Evolutionary conservation across 2,113 vertebrate species (phyloP).

Genomic region (Bubo scandiacus): DNA sequence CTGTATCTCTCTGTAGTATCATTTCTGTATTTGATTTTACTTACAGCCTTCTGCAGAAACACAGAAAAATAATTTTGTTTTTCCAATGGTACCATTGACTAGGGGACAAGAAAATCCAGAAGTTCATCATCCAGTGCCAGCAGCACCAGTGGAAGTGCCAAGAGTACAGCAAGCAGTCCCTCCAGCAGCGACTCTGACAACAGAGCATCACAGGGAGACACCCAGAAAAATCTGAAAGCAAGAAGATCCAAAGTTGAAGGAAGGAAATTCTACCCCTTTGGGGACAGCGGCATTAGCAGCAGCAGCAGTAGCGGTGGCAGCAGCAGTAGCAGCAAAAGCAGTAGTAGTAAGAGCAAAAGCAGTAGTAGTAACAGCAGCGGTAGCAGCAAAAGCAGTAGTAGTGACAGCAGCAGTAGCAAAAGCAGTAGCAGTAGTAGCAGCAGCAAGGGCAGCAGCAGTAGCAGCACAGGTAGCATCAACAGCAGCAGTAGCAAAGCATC

Average conservation of each 20-base stretch:
- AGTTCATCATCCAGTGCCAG: conserved; percentile 36
- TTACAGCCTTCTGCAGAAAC: not conserved
- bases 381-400: rapidly evolving
- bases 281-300: not conserved
- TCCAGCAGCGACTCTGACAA: conserved; percentile 28
- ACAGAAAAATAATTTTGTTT: not conserved
- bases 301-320: rapidly evolving
- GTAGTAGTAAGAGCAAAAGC: rapidly evolving
- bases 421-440: not conserved
- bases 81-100: not conserved
- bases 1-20: too few relatives aligned
- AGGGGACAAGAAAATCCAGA: conserved; percentile 13
- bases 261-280: conserved; percentile 54
- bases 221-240: conserved; percentile 3
- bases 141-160: not conserved
- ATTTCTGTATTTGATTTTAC: not conserved
- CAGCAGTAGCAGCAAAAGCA: rapidly evolving
- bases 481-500: not conserved
- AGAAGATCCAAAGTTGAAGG: not conserved
- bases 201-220: not conserved
- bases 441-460: not conserved
- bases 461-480: not conserved
- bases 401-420: not conserved
- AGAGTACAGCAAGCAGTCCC: not conserved
- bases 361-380: rapidly evolving